phyloP scores from a whole-genome alignment of 2,888 invertebrate species.

The Cremastinae sp. region DNA sequence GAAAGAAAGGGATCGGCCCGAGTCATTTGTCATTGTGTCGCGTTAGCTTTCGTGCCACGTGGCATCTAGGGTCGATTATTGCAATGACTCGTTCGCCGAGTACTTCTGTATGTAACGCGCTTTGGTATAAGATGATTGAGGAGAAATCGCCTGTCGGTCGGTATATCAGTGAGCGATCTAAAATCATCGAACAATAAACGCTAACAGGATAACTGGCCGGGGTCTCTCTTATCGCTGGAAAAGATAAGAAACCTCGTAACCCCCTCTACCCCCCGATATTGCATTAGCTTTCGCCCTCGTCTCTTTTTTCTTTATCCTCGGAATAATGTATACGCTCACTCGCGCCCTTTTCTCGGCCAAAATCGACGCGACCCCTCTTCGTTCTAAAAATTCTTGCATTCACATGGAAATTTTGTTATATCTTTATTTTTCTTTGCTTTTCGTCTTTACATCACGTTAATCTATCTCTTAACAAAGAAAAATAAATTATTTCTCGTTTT shows the following conservation, averaged over 20 bases:
- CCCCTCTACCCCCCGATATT: constrained; percentile 71
- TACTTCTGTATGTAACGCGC: constrained; percentile 13
- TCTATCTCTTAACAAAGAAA: too few relatives aligned
- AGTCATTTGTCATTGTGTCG: constrained; percentile 73
- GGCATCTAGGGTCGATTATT: constrained; percentile 50
- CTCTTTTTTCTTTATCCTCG: constrained; percentile 67
- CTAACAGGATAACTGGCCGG: constrained; percentile 79
- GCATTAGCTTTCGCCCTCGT: constrained; percentile 69
- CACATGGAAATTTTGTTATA: constrained; percentile 78
- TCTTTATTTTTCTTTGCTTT: constrained; percentile 50
- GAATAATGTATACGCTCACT: constrained; percentile 71
- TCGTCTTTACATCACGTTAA: neutral
- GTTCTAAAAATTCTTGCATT: constrained; percentile 74
- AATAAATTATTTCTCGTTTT: too few relatives aligned
- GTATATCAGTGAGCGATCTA: constrained; percentile 70
- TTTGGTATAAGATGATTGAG: constrained; percentile 16
- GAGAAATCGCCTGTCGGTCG: constrained; percentile 38
- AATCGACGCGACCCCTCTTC: constrained; percentile 59
- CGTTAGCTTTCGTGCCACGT: constrained; percentile 60
- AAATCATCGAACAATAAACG: constrained; percentile 78
- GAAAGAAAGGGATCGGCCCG: constrained; percentile 69
- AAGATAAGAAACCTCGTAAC: constrained; percentile 71
- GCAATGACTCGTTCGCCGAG: constrained; percentile 51
- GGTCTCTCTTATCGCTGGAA: constrained; percentile 70
- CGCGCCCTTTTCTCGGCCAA: constrained; percentile 48